These are phyloP conservation scores for Varanus salvator DNA, from an alignment of 2,113 vertebrate species.

Conservation along the genomic window DNA sequence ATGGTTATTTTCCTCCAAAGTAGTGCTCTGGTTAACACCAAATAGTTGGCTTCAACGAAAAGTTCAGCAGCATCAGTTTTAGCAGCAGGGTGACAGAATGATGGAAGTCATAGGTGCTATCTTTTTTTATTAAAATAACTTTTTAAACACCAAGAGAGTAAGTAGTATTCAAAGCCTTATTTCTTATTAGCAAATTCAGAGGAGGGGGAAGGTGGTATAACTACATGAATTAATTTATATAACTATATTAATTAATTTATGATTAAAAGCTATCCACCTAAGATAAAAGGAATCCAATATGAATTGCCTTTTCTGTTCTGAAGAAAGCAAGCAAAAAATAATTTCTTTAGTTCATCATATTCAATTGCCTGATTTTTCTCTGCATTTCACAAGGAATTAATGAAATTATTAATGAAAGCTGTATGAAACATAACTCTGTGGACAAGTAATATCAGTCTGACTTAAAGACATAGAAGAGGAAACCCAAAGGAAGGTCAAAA, in stretches of 20 bases:
- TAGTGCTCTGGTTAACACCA: not conserved
- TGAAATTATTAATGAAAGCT: not conserved
- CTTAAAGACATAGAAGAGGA: not conserved
- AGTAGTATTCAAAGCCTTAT: not conserved
- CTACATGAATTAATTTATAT: not conserved
- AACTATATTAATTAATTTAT: not conserved
- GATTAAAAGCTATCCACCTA: not conserved
- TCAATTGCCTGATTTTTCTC: not conserved
- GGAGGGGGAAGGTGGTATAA: not conserved
- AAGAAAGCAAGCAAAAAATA: not conserved
- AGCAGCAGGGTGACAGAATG: not conserved
- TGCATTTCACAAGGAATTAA: not conserved
- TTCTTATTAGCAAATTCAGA: not conserved
- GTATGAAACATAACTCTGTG: not conserved
- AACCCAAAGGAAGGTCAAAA: not conserved
- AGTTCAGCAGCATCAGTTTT: not conserved
- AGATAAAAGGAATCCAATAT: not conserved
- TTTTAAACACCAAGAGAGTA: accelerated
- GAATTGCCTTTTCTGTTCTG: not conserved
- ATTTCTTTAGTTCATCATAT: not conserved
- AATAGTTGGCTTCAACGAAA: not conserved
- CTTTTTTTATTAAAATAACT: not conserved
- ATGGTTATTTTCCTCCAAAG: not conserved
- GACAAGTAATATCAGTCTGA: not conserved
- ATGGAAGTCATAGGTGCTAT: accelerated